Percentiles rank a stretch among this genome's conserved stretches.
These are phyloP conservation scores for Hyles vespertilio DNA, from an alignment of 1,140 invertebrate species.

Conservation along the genomic window DNA sequence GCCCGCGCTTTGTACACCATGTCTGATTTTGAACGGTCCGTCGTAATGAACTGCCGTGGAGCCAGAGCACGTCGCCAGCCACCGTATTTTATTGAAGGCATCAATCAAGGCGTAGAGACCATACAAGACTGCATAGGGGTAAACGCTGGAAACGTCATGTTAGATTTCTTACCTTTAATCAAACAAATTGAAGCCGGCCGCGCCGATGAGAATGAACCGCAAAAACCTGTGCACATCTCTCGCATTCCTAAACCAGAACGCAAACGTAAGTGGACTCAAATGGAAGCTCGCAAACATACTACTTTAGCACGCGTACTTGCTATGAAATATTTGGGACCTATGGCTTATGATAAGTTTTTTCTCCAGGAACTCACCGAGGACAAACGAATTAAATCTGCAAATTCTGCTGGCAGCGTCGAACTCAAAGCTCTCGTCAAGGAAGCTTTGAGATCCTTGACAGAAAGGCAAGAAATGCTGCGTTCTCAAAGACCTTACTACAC, in stretches of 20 bases:
- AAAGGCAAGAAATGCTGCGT: conserved; percentile 73
- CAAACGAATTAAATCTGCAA: conserved; percentile 66
- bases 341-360: conserved; percentile 76
- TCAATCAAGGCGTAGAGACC: conserved; percentile 70
- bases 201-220: conserved; percentile 43
- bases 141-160: conserved; percentile 63
- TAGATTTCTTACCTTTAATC: conserved; percentile 62
- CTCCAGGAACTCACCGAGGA: conserved; percentile 62
- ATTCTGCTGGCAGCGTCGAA: conserved; percentile 61
- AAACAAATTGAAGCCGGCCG: conserved; percentile 50
- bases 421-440: conserved; percentile 62
- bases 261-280: conserved; percentile 61
- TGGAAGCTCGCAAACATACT: conserved; percentile 63
- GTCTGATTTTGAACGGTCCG: conserved; percentile 75
- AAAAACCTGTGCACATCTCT: conserved; percentile 48
- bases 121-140: conserved; percentile 64
- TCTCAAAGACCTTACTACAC: conserved; percentile 75
- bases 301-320: conserved; percentile 68
- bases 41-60: conserved; percentile 72
- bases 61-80: conserved; percentile 68
- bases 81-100: conserved; percentile 74
- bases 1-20: conserved; percentile 73
- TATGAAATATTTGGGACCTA: conserved; percentile 76
- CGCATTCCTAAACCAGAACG: conserved; percentile 52
- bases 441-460: conserved; percentile 63